Evolutionary conservation across 1,140 invertebrate genomes (phyloP), one percentile per base, ranked within the genome.

Genomic region (Drosophila bocki): DNA sequence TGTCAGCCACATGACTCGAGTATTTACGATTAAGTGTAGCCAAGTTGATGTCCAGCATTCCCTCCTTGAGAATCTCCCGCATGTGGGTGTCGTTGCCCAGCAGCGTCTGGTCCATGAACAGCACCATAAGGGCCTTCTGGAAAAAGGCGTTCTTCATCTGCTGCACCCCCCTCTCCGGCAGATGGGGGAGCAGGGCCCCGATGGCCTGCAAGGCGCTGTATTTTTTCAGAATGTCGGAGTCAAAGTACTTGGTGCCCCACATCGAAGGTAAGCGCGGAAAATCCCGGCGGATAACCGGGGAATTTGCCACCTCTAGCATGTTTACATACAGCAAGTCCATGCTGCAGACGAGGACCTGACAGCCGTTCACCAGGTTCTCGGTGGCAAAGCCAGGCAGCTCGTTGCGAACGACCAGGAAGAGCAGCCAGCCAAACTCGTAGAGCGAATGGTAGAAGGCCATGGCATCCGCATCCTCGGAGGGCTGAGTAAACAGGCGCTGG

Each of bases 341-440:
- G 92, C 97, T 97, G 60, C 97, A 97, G 32, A 99, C 92, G 4
- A 99, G 93, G 7, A 99, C 93, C 93, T 99, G 98, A 91, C 98
- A 98, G 56, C 97, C 99, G 92, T 98, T 98, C 1, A 99, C 97
- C 51, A 99, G 93, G 93, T 99, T 98, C 93, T 97, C 96, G 57
- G 96, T 96, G 9, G 54, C 72, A 59, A 97, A 96, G 35, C 95
- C 95, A 32, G 96, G 94, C 81, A 97, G 95, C 79, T 96, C 95
- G 53, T 96, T 96, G 93, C 99, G 99, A 3, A 98, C 96, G 92
- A 96, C 96, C 35, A 99, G 95, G 94, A 98, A 99, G 26, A 99
- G 93, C 29, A 97, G 97, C 98, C 98, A 99, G 80, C 96, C 96
- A 91, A 99, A 98, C 77, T 98, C 97, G 93, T 98, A 99, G 3